phyloP scores from a whole-genome alignment of 2,113 vertebrate species.

The Dromas ardeola region DNA sequence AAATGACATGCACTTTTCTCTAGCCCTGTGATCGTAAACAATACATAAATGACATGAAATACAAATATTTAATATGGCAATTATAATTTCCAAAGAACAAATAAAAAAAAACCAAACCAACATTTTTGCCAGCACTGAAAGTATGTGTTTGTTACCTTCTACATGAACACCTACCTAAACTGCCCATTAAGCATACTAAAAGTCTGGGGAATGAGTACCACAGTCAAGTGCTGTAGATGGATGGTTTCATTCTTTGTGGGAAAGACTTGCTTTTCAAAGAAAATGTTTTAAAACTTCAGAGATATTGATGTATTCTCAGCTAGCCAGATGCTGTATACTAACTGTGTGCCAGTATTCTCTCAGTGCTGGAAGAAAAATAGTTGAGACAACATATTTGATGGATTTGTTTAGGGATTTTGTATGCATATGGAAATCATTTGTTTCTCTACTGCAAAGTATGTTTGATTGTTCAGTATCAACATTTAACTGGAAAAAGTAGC shows the following conservation, averaged over 20 bases:
- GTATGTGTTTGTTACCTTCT: not conserved
- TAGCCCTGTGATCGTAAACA: not conserved
- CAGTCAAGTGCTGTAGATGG: not conserved
- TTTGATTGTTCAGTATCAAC: slow-evolving; percentile 62
- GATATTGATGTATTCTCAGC: slow-evolving; percentile 21
- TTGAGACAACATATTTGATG: slow-evolving; percentile 53
- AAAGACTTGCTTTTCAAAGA: slow-evolving; percentile 31
- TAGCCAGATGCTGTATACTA: slow-evolving; percentile 44
- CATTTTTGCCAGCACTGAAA: not conserved
- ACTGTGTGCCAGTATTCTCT: slow-evolving; percentile 38
- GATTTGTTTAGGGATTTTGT: slow-evolving; percentile 68
- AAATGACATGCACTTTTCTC: not conserved
- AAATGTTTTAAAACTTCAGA: not conserved
- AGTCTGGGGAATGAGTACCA: not conserved
- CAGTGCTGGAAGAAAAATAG: slow-evolving; percentile 46
- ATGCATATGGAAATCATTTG: slow-evolving; percentile 69
- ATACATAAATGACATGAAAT: not conserved
- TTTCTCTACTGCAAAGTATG: slow-evolving; percentile 56
- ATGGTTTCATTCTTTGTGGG: slow-evolving; percentile 1
- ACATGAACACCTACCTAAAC: not conserved
- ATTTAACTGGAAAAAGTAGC: slow-evolving; percentile 69
- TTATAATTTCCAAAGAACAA: not conserved
- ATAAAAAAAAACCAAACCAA: not conserved
- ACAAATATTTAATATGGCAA: not conserved
- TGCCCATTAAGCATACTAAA: not conserved